Conservation (phyloP, 2,888 invertebrate genomes). For the Trissoscelio sp. region DNA sequence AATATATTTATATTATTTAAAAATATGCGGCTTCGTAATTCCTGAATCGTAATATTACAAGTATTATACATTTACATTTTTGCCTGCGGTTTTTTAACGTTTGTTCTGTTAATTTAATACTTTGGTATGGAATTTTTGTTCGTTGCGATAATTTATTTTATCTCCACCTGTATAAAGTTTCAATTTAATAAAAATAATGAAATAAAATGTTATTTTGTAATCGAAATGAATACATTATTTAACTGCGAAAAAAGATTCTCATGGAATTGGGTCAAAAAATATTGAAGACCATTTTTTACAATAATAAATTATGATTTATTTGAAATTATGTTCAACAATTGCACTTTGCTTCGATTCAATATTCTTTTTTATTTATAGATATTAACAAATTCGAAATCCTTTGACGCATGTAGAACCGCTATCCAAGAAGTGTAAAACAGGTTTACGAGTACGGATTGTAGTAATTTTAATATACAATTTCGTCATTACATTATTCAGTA, state of each 20-base stretch:
- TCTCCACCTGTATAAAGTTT: conserved; percentile 17
- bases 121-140: conserved; percentile 35
- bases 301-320: conserved; percentile 83
- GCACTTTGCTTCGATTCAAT: conserved; percentile 70
- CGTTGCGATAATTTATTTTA: conserved; percentile 29
- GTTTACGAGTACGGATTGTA: conserved; percentile 35
- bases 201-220: conserved; percentile 52
- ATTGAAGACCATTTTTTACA: conserved; percentile 27
- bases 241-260: neutral
- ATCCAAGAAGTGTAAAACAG: conserved; percentile 66
- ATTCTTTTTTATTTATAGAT: conserved; percentile 22
- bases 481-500: conserved; percentile 35
- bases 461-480: conserved; percentile 62
- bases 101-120: neutral
- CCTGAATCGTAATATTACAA: conserved; percentile 58
- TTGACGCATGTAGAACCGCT: conserved; percentile 64
- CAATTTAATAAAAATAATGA: conserved; percentile 22
- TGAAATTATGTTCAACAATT: conserved; percentile 81
- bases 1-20: conserved; percentile 46
- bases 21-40: neutral
- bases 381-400: conserved; percentile 55
- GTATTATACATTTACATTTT: conserved; percentile 43
- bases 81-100: neutral
- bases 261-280: neutral
- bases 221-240: conserved; percentile 11